Base-by-base conservation (phyloP, 2,113 vertebrate species). In the Zosterops japonicus region DNA sequence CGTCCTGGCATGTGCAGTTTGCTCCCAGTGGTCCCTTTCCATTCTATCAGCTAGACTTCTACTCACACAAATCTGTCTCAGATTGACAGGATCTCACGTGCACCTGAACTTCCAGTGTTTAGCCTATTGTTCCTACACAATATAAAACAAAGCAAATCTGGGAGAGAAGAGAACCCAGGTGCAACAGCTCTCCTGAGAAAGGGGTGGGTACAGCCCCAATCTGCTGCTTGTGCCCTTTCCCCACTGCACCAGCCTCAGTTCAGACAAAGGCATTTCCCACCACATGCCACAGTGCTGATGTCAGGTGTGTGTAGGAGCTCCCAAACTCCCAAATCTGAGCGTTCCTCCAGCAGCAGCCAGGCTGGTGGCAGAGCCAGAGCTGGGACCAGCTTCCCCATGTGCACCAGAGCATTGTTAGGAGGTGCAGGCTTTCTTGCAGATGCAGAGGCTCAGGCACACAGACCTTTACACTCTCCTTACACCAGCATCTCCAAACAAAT, bases 1-100 rank as follows among this genome's bases (percentile, higher is more conserved):
- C 12, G 74, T 82, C 65, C 77, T 59, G 49, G 81, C 94, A 94
- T 89, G 91, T 87, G 81, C 47, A 16, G 57, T 79, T 85, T 75
- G 64, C 44, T 94, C 91, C 89, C 93, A 87, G 60, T 49, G 60
- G 80, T 68, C 61, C 65, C 72, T 91, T 56, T 52, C 33, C 69
- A 44, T 79, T 83, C 89, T 6, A 52, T 69, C 80, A 92, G 89
- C 29, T 83, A 78, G 49, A 65, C 69, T 92, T 75, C 41, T 61
- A n/a, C 72, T 80, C 76, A 24, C 71, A 83, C 56, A 68, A 56
- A 91, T 57, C 79, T 50, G 31, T 56, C 60, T 87, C 64, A n/a
- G 80, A 72, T 57, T 41, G 56, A 56, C 74, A 68, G 72, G 44
- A 67, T 67, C 56, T 90, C 86, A 44, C 4, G 12, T 2, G 16